Evolutionary conservation across 2,797 vertebrate species (phyloP), one percentile per base, ranked within the genome.

Genomic region (Knipowitschia caucasica): DNA sequence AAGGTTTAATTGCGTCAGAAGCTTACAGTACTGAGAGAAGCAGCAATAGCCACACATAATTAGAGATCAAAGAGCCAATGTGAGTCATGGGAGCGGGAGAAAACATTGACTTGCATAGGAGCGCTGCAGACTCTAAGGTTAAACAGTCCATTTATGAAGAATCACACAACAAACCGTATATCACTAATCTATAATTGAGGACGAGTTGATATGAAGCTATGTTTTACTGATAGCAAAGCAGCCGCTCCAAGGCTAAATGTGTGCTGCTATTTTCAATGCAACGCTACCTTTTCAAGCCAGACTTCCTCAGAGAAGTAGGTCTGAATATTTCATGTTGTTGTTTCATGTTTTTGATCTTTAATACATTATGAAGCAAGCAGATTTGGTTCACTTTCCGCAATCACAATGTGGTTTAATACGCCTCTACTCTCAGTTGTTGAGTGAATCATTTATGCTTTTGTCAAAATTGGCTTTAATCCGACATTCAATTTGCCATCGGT

Each of bases 21-120:
- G 20, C 12, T 49, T 9, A 7, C n/a, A 23, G 11, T 18, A 23
- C 26, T 20, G 27, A 30, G 45, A 12, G 17, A 17, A 9, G 17
- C 45, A n/a, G 45, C 45, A 21, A 29, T 31, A 14, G 45, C 29
- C 43, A 8, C 44, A 23, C 46, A 34, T 33, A 23, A 34, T 49
- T 21, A 23, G 20, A 33, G 29, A 33, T 49, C 30, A 23, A 23
- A 33, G 29, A 31, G 29, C 29, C 4, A 33, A 14, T 21, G 15
- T 46, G 44, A 46, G 25, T 30, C 26, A 46, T 18, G 20, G 7
- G 21, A 42, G 20, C 10, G 24, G 20, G 8, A 10, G 25, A 29
- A 45, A 45, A 27, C 43, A 29, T 14, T 29, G 14, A 26, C 24
- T 44, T 3, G 8, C 7, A 29, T 27, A 20, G 25, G 17, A 14